Evolutionary conservation across 1,140 invertebrate species (phyloP).

Genomic region (Pseudobourletiella spinata): DNA sequence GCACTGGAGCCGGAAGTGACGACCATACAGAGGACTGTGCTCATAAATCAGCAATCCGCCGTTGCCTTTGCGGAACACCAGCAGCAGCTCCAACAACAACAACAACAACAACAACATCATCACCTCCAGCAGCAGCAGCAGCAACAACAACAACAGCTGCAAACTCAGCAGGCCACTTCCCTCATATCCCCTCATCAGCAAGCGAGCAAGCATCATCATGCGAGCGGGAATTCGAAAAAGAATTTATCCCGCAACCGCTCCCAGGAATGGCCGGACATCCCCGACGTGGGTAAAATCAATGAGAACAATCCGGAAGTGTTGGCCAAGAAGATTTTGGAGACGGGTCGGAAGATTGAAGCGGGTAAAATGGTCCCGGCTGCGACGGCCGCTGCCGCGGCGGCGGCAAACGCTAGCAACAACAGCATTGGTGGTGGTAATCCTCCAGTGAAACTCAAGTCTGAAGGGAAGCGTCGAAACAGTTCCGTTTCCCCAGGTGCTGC

Average conservation of each 20-base stretch:
- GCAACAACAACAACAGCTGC: conserved; percentile 36
- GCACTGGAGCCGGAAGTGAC: conserved; percentile 64
- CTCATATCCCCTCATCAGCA: too few species aligned
- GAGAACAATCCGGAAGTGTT: conserved; percentile 82
- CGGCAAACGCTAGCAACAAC: too few species aligned
- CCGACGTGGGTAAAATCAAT: conserved; percentile 64
- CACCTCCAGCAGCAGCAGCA: conserved; percentile 22
- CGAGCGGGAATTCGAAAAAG: conserved; percentile 26
- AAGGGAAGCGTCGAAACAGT: neutral
- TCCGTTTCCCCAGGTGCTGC: neutral
- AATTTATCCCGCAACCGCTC: conserved; percentile 53
- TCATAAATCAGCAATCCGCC: conserved; percentile 26
- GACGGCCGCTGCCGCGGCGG: too few species aligned
- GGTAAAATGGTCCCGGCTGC: conserved; percentile 49
- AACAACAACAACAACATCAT: conserved; percentile 20
- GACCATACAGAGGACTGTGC: conserved; percentile 47
- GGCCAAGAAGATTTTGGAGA: conserved; percentile 79
- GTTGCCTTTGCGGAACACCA: conserved; percentile 16
- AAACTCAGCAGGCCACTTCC: conserved; percentile 35
- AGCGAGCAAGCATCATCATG: too few species aligned
- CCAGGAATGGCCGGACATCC: conserved; percentile 83
- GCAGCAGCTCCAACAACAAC: conserved; percentile 13
- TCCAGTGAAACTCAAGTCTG: neutral
- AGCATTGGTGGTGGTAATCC: too few species aligned
- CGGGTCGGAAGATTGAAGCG: conserved; percentile 74